Percentiles rank a stretch among this genome's conserved stretches.
Conservation (phyloP, 2,888 invertebrate species). For the Acleris holmiana region DNA sequence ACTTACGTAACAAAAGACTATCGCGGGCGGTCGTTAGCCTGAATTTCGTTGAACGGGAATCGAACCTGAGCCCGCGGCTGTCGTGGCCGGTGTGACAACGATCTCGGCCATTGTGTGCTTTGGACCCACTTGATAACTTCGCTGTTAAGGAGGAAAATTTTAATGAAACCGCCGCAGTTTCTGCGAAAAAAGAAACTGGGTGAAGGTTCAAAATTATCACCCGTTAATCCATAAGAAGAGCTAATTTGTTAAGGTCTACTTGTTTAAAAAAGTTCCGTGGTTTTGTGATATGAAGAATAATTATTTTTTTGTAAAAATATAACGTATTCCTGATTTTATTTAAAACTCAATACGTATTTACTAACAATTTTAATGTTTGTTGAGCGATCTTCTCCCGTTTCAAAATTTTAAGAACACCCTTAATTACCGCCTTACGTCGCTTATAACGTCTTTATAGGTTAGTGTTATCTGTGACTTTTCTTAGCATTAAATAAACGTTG, state of each 20-base stretch:
- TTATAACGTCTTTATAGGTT: too few relatives aligned
- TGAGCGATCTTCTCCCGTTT: too few relatives aligned
- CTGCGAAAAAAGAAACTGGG: conserved; percentile 19
- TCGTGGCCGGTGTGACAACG: conserved; percentile 70
- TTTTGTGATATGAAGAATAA: too few relatives aligned
- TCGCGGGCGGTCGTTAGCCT: conserved; percentile 71
- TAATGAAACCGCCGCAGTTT: conserved; percentile 54
- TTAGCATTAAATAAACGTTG: too few relatives aligned
- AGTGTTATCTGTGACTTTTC: too few relatives aligned
- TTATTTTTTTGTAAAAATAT: too few relatives aligned
- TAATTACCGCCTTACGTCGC: too few relatives aligned
- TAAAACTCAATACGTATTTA: too few relatives aligned
- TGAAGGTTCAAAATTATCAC: neutral
- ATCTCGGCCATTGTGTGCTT: conserved; percentile 78
- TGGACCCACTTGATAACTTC: conserved; percentile 66
- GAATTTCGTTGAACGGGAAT: conserved; percentile 73
- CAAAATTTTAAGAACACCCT: too few relatives aligned
- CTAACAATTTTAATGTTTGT: too few relatives aligned
- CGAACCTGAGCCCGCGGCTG: conserved; percentile 64
- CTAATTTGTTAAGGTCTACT: neutral
- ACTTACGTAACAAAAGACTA: conserved; percentile 37
- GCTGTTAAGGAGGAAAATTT: conserved; percentile 60
- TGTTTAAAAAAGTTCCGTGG: too few relatives aligned
- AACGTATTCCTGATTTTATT: too few relatives aligned
- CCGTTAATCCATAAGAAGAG: neutral